Base-by-base conservation (phyloP, 2,113 vertebrate species). In the Mus spicilegus region DNA sequence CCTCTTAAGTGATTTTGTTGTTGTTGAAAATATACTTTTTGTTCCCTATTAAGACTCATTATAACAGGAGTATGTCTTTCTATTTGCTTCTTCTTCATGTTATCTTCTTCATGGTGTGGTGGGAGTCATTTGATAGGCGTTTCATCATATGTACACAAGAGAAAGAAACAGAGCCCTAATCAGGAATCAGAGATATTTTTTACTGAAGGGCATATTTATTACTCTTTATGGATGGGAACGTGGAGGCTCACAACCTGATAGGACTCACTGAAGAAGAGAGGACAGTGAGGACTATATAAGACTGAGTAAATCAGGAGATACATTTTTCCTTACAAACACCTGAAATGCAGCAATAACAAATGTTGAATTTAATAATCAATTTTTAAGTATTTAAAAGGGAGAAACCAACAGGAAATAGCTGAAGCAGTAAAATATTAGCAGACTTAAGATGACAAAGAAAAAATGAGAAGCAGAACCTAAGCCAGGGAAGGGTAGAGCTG, bases 371-470 rank as follows among this genome's bases (percentile, higher is more conserved):
- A 36, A 94, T 89, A 73, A 81, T 5, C 4, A 46, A 46, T 10
- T 75, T 93, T 95, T 89, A 80, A 97, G 22, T 82, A 96, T 93
- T 92, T 46, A 63, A 72, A 61, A 70, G 46, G 87, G 39, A n/a
- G 73, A 94, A 90, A 72, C 30, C 22, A 88, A 54, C 20, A 26
- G 97, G 76, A 11, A 13, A 78, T 1, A 46, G n/a, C 93, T 90
- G 19, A 96, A 90, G 3, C 5, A 95, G 70, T 49, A 98, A 97
- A 97, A 81, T 87, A 95, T 89, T n/a, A 81, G 78, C 73, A 0
- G 4, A 92, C 96, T 97, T 97, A 77, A 97, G 97, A 93, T 84
- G 87, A 28, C 49, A 42, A 77, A 3, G 70, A 93, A 88, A 20
- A 20, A 17, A 65, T 13, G 4, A 85, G 56, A 30, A 90, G 39